phyloP scores from a whole-genome alignment of 2,113 vertebrate species.

The Siniperca knerii region DNA sequence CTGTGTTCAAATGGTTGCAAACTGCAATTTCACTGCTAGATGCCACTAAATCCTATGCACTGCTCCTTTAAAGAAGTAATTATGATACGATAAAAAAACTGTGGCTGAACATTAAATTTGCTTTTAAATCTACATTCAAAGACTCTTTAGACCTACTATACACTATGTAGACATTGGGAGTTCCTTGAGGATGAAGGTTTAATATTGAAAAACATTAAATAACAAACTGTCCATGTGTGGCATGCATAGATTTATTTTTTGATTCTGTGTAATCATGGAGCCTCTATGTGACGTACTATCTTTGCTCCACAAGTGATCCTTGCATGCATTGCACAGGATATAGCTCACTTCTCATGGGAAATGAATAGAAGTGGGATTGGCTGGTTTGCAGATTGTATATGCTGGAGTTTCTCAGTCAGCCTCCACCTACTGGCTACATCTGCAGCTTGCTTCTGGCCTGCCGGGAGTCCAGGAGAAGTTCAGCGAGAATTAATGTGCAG shows the following conservation, averaged over 20 bases:
- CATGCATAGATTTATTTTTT: constrained; percentile 2
- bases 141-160: neutral
- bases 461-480: constrained; percentile 40
- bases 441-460: constrained; percentile 19
- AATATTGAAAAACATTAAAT: neutral
- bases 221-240: neutral
- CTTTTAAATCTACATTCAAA: neutral
- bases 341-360: constrained; percentile 13
- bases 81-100: neutral
- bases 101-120: neutral
- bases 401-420: constrained; percentile 1
- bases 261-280: neutral
- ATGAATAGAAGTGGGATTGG: neutral
- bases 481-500: constrained; percentile 24
- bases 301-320: neutral
- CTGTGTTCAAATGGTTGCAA: too few species aligned
- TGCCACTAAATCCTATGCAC: too few species aligned
- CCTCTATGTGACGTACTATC: neutral
- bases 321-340: neutral
- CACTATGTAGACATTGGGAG: neutral
- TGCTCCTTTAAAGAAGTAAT: neutral
- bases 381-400: neutral
- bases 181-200: neutral
- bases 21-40: too few species aligned
- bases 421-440: neutral